Conservation (phyloP, 2,797 vertebrate species). For the Peromyscus eremicus region DNA sequence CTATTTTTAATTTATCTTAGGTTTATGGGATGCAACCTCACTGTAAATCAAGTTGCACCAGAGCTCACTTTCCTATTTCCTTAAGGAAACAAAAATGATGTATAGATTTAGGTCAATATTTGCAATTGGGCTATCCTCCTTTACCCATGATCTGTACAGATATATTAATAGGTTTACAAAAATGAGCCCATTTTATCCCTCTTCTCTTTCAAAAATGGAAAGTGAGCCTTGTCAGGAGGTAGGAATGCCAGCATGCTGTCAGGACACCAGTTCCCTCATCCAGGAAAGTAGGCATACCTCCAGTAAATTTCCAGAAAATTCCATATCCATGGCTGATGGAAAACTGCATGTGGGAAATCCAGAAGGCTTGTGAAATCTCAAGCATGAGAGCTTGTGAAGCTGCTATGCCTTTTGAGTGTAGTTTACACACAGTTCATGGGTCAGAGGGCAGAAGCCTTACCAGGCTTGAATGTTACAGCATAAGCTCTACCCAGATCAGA, state of each 20-base stretch:
- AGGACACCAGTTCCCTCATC: rapidly evolving
- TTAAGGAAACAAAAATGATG: not conserved
- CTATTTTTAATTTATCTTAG: not conserved
- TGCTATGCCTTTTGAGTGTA: not conserved
- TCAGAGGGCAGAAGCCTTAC: not conserved
- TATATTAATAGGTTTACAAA: not conserved
- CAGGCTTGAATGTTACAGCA: rapidly evolving
- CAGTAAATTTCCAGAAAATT: not conserved
- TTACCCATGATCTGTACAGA: not conserved
- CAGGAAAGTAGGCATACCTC: rapidly evolving
- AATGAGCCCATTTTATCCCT: not conserved
- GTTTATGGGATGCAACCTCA: not conserved
- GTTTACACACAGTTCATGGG: rapidly evolving
- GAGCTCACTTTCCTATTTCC: not conserved
- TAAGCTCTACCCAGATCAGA: not conserved
- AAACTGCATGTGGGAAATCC: not conserved
- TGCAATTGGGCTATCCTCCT: not conserved
- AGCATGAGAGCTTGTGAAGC: not conserved
- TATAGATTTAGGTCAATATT: not conserved
- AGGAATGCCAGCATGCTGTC: rapidly evolving
- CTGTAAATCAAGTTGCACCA: not conserved
- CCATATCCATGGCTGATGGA: not conserved
- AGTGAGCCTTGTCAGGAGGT: not conserved
- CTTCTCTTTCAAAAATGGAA: not conserved
- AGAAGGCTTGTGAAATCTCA: too few relatives aligned